These are phyloP conservation scores for Oophaga pumilio DNA, from an alignment of 2,113 vertebrate species.

Conservation along the genomic window DNA sequence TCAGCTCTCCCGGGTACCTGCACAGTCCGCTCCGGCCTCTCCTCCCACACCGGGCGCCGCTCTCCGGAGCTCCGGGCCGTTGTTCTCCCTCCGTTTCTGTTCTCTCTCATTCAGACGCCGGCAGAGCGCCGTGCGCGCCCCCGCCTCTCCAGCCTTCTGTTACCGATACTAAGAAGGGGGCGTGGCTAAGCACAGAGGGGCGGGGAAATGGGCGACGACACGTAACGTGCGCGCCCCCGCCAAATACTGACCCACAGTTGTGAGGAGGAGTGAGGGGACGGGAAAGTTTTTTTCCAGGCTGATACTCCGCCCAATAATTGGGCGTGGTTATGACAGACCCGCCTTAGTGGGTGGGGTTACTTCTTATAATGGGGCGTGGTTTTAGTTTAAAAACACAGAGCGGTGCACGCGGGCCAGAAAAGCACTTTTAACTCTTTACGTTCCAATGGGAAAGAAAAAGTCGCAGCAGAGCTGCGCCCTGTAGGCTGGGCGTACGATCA, in stretches of 20 bases:
- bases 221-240: slow-evolving; percentile 37
- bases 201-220: background rate
- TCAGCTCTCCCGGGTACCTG: background rate
- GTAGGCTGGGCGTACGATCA: background rate
- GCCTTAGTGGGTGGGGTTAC: background rate
- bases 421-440: background rate
- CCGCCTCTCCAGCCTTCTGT: background rate
- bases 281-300: no score
- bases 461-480: background rate
- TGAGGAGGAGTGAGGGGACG: background rate
- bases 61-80: slow-evolving; percentile 45
- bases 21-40: background rate
- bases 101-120: slow-evolving; percentile 56
- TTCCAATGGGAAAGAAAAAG: background rate
- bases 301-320: background rate
- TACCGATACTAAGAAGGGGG: background rate
- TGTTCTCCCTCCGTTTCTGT: slow-evolving; percentile 11
- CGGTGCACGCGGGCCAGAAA: slow-evolving; percentile 1
- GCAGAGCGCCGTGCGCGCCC: slow-evolving; percentile 48
- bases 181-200: background rate
- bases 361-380: background rate
- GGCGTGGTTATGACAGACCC: background rate
- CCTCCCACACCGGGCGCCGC: slow-evolving; percentile 4
- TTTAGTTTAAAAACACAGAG: background rate
- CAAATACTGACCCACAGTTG: background rate